A percentile compares a stretch with the other conserved stretches of the same genome.
Evolutionary conservation across 2,888 invertebrate species (phyloP).

Genomic region (Drosophila macrospina): DNA sequence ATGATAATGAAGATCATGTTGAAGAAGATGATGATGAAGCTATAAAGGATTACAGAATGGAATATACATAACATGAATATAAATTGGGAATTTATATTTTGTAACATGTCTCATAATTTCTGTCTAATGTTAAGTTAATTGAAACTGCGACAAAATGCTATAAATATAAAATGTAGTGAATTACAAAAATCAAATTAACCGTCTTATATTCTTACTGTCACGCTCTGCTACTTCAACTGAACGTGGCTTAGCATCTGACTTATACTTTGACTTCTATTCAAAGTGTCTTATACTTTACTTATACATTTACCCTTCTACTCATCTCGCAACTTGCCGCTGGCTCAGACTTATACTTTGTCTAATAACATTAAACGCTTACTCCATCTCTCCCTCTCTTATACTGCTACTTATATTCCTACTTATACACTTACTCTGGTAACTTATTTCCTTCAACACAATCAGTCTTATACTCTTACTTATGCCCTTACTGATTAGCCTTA

Average conservation of each 20-base stretch:
- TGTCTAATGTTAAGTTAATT: slow-evolving; percentile 78
- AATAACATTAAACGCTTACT: too few relatives aligned
- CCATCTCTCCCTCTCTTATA: neutral
- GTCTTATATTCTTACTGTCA: neutral
- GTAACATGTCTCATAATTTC: slow-evolving; percentile 66
- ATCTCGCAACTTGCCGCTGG: too few relatives aligned
- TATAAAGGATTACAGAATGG: slow-evolving; percentile 44
- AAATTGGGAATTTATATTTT: slow-evolving; percentile 58
- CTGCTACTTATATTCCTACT: neutral
- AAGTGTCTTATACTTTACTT: too few relatives aligned
- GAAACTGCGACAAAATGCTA: slow-evolving; percentile 81
- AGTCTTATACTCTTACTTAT: neutral
- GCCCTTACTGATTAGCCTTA: too few relatives aligned
- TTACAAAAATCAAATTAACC: slow-evolving; percentile 70
- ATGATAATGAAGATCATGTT: slow-evolving; percentile 13
- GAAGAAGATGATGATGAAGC: slow-evolving; percentile 1
- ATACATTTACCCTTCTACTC: too few relatives aligned
- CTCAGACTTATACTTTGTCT: too few relatives aligned
- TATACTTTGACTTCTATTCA: neutral
- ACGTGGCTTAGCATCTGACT: neutral
- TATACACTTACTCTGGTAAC: neutral
- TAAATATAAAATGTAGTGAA: slow-evolving; percentile 84
- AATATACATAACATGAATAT: slow-evolving; percentile 57
- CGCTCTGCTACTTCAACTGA: too few relatives aligned
- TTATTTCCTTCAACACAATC: neutral